phyloP scores from a whole-genome alignment of 1,140 invertebrate genomes.

The Coenobita brevimanus region DNA sequence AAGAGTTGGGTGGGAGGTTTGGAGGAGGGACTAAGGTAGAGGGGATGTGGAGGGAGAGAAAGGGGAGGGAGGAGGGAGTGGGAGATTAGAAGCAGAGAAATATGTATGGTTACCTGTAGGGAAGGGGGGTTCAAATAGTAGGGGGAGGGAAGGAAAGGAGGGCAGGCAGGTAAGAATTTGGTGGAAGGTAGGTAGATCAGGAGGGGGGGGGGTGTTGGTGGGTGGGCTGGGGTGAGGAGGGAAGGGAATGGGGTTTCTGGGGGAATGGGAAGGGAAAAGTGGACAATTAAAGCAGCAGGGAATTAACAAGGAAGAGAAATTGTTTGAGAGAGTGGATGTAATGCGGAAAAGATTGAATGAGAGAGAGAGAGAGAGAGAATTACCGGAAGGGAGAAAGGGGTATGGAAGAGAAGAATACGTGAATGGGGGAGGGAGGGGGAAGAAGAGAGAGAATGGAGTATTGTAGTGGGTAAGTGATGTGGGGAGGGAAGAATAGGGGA shows the following conservation, averaged over 20 bases:
- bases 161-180: too few relatives aligned
- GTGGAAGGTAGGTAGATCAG: too few relatives aligned
- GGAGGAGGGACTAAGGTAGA: neutral
- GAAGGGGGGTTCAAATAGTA: neutral
- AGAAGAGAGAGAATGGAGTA: neutral
- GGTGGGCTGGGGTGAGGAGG: too few relatives aligned
- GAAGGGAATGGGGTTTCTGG: too few relatives aligned
- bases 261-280: too few relatives aligned
- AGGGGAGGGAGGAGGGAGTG: neutral
- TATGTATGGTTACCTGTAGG: neutral
- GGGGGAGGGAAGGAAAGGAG: neutral
- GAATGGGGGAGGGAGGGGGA: neutral
- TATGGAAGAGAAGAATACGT: too few relatives aligned
- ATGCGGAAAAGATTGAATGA: neutral
- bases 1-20: neutral
- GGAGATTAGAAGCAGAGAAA: too few relatives aligned
- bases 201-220: too few relatives aligned
- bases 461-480: too few relatives aligned
- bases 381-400: neutral
- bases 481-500: too few relatives aligned
- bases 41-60: neutral
- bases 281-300: neutral
- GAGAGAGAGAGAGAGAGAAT: slow-evolving; percentile 17
- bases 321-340: neutral
- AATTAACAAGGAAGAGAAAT: neutral